Conservation (phyloP, 1,140 invertebrate species). For the Pseudomyrmex gracilis region DNA sequence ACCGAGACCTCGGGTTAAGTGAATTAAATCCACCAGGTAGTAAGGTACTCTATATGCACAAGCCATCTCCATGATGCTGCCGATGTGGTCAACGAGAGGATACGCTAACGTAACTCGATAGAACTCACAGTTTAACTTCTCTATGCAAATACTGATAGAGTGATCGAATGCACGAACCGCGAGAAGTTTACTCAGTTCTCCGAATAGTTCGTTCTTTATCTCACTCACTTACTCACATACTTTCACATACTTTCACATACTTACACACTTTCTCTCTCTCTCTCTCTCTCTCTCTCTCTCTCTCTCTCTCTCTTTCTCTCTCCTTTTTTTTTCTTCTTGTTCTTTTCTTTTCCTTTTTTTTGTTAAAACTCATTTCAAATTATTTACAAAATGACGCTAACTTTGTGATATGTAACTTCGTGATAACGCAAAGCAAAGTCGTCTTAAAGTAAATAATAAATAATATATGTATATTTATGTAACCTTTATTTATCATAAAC, state of each 20-base stretch:
- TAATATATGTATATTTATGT: too few species aligned
- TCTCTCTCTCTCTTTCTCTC: background rate
- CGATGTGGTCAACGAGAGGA: constrained; percentile 41
- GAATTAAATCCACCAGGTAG: constrained; percentile 51
- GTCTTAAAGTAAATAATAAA: too few species aligned
- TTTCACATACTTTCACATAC: too few species aligned
- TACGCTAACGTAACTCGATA: constrained; percentile 56
- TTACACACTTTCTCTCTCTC: too few species aligned
- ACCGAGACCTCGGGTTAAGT: constrained; percentile 61
- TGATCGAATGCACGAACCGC: background rate
- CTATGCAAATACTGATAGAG: constrained; percentile 41
- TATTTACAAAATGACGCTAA: too few species aligned
- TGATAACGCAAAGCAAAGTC: too few species aligned
- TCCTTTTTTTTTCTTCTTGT: too few species aligned
- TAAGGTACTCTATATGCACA: constrained; percentile 38
- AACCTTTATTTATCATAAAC: too few species aligned
- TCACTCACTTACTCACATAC: too few species aligned
- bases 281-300: background rate
- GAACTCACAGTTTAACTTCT: constrained; percentile 46
- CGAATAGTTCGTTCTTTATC: background rate
- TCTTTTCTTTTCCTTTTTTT: too few species aligned
- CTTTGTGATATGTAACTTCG: too few species aligned
- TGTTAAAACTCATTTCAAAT: too few species aligned
- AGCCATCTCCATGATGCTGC: constrained; percentile 42
- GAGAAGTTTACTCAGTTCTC: constrained; percentile 3